Evolutionary conservation across 2,113 vertebrate genomes (phyloP).

Genomic region (Dromaius novaehollandiae): DNA sequence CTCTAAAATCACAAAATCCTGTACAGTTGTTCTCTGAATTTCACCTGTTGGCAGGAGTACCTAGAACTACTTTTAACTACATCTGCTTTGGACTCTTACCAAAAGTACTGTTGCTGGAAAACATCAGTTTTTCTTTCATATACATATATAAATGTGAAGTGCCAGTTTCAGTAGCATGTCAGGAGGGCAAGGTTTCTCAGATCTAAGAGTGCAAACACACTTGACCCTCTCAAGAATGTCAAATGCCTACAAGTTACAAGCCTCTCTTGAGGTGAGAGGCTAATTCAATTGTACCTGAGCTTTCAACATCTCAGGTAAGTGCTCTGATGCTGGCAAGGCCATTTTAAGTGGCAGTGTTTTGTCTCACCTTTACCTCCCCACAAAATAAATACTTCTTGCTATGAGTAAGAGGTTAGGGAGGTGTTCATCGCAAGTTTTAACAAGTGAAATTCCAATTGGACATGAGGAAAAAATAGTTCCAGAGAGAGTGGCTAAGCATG

Average conservation of each 20-base stretch:
- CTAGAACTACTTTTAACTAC: background rate
- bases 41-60: background rate
- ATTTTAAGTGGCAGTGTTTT: background rate
- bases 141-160: fast-evolving
- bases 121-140: background rate
- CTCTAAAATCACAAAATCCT: background rate
- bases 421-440: background rate
- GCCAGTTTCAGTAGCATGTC: background rate
- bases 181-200: fast-evolving
- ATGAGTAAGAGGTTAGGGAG: background rate
- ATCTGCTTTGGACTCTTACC: background rate
- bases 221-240: background rate
- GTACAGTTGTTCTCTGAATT: background rate
- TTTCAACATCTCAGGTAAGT: background rate
- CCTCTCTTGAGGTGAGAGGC: background rate
- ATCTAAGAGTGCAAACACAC: background rate
- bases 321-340: background rate
- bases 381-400: background rate
- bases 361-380: background rate
- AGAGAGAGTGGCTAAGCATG: background rate
- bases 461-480: background rate
- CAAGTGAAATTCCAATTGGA: background rate
- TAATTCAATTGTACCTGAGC: background rate
- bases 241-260: fast-evolving
- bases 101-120: background rate